Conservation (phyloP, 2,888 invertebrate species). For the Drosophila cyrtoloma region DNA sequence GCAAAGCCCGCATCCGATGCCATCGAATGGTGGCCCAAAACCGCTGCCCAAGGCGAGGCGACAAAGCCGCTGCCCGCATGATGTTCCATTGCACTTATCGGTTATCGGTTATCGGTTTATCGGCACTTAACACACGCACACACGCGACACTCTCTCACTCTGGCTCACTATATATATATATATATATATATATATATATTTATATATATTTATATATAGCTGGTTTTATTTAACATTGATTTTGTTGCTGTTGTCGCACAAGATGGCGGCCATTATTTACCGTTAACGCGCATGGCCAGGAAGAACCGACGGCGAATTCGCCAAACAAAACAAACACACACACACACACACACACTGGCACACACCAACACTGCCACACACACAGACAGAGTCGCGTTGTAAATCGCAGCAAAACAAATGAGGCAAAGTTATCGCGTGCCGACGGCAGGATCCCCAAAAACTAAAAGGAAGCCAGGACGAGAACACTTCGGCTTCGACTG, state of each 20-base stretch:
- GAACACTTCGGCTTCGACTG: conserved; percentile 1
- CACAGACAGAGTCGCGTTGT: conserved; percentile 5
- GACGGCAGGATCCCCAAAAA: conserved; percentile 24
- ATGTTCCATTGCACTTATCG: conserved; percentile 88
- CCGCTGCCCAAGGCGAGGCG: conserved; percentile 93
- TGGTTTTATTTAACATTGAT: conserved; percentile 67
- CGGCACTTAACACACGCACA: conserved; percentile 14
- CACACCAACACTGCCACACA: neutral
- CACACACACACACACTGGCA: neutral
- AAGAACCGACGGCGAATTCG: conserved; percentile 59
- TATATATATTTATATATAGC: conserved; percentile 30
- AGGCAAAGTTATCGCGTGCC: conserved; percentile 19
- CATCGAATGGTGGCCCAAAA: conserved; percentile 87
- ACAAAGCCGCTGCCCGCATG: conserved; percentile 89
- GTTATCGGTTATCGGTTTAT: conserved; percentile 6
- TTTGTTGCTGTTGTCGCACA: conserved; percentile 54
- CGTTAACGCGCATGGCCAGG: conserved; percentile 79
- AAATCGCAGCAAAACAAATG: conserved; percentile 42
- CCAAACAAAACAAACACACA: conserved; percentile 14
- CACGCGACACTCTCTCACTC: conserved; percentile 1
- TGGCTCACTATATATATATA: conserved; percentile 1
- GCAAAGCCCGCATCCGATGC: conserved; percentile 85
- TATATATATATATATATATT: conserved; percentile 25
- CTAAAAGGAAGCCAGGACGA: neutral
- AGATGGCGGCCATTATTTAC: conserved; percentile 82